These are phyloP conservation scores for Drosophila truncata DNA, from an alignment of 1,140 invertebrate genomes.

Conservation along the genomic window DNA sequence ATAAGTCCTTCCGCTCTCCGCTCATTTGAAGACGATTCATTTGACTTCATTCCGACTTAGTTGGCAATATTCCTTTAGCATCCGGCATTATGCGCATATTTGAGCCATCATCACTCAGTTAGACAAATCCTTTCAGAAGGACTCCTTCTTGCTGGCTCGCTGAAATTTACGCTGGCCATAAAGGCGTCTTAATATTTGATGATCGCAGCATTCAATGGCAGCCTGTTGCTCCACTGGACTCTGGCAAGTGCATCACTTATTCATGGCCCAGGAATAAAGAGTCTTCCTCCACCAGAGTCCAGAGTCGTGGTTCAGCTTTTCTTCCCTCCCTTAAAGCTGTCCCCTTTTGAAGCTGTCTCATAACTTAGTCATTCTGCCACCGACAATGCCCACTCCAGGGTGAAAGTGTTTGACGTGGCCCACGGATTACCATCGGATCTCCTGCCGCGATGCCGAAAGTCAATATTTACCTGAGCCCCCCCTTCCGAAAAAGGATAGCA, in stretches of 20 bases:
- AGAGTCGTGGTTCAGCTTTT: not conserved
- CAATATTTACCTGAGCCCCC: conserved; percentile 60
- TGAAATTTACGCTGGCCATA: conserved; percentile 47
- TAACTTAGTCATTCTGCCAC: conserved; percentile 63
- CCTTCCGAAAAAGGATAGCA: conserved; percentile 17
- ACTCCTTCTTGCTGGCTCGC: conserved; percentile 22
- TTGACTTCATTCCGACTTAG: conserved; percentile 27
- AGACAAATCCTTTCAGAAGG: conserved; percentile 42
- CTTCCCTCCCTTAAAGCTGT: conserved; percentile 14
- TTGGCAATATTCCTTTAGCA: conserved; percentile 25
- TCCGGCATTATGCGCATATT: conserved; percentile 70
- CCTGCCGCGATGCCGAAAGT: conserved; percentile 29
- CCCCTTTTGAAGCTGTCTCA: conserved; percentile 49
- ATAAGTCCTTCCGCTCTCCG: conserved; percentile 24
- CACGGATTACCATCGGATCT: conserved; percentile 48
- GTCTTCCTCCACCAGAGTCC: not conserved
- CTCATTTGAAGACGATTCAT: conserved; percentile 10
- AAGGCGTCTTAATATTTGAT: conserved; percentile 68
- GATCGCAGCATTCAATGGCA: conserved; percentile 38
- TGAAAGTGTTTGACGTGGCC: conserved; percentile 52
- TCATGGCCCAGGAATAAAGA: conserved; percentile 30
- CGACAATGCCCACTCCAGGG: not conserved
- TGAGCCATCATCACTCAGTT: conserved; percentile 52
- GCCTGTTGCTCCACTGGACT: conserved; percentile 50
- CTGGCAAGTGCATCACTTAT: conserved; percentile 51